Base-by-base conservation (phyloP, 2,797 vertebrate genomes). In the Diplodus puntazzo region DNA sequence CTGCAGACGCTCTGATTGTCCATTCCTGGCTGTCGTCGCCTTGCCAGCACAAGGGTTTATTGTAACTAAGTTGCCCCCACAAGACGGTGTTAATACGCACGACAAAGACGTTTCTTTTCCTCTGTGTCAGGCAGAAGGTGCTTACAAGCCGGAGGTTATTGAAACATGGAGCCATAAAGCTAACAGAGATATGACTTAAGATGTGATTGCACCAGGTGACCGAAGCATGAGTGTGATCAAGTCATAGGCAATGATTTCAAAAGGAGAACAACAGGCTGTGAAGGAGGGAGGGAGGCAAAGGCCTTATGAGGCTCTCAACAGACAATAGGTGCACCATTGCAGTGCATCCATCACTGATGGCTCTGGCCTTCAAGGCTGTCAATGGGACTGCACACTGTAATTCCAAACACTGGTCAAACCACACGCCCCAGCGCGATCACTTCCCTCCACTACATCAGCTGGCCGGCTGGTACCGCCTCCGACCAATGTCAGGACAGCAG, bases 1-100 rank as follows among this genome's bases (percentile, higher is more conserved):
- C 77, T 71, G 83, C 88, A 89, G 89, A 89, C 82, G 69, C 89
- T 90, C 90, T 92, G 94, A 95, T 92, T 87, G 90, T 92, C 93
- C 87, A 87, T 93, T 85, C 87, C 79, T 65, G 84, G 87, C 90
- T 54, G 82, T 88, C 80, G 83, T 91, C 81, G 80, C 83, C 73
- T 67, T 50, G 83, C 89, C 87, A 82, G 88, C 86, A 81, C 84
- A 76, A 30, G 80, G 65, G 70, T 94, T 94, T 94, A 94, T 92
- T 89, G 92, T 90, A 89, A 86, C 85, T 82, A 82, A 94, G 93
- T 93, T 92, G 92, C 93, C 91, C 94, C 92, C 93, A 86, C 84
- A 89, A 94, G 92, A 89, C 90, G 57, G 69, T 76, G 89, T 87
- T 93, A 93, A 92, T 90, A 81, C 80, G 8, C 67, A 83, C 75